Evolutionary conservation across 2,113 vertebrate species (phyloP).

Genomic region (Chauna torquata): DNA sequence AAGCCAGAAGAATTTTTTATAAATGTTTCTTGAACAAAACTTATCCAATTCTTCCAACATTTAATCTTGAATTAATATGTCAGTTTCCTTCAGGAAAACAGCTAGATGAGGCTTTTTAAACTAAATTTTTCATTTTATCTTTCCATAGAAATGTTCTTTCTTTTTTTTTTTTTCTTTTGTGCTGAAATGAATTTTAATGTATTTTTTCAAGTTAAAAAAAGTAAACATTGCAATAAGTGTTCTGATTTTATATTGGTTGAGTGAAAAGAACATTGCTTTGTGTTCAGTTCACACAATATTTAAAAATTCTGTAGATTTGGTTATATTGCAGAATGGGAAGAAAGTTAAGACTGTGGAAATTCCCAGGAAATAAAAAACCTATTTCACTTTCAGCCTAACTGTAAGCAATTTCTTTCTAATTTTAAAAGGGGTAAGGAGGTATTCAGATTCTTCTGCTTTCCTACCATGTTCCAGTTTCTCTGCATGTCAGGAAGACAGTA

Average conservation of each 20-base stretch:
- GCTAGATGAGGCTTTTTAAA: neutral
- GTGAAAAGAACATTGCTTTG: neutral
- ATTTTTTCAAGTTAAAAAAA: neutral
- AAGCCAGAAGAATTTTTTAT: neutral
- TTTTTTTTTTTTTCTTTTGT: neutral
- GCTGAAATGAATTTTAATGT: neutral
- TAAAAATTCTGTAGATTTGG: neutral
- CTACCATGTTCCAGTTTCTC: neutral
- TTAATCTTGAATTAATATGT: neutral
- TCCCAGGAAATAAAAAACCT: neutral
- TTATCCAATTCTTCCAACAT: neutral
- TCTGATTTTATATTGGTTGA: neutral
- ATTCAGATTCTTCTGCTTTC: neutral
- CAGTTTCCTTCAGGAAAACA: neutral
- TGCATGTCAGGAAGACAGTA: neutral
- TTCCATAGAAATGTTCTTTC: neutral
- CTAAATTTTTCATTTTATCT: neutral
- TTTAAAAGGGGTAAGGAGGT: neutral
- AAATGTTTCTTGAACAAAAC: neutral
- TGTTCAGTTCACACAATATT: neutral
- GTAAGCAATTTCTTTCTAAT: neutral
- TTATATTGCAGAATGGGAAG: neutral
- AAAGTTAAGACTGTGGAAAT: neutral
- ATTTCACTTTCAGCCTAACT: neutral
- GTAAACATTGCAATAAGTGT: neutral